These are phyloP conservation scores for Exaiptasia diaphana DNA, from an alignment of 64 coral and sea anemone genomes.

Conservation along the genomic window DNA sequence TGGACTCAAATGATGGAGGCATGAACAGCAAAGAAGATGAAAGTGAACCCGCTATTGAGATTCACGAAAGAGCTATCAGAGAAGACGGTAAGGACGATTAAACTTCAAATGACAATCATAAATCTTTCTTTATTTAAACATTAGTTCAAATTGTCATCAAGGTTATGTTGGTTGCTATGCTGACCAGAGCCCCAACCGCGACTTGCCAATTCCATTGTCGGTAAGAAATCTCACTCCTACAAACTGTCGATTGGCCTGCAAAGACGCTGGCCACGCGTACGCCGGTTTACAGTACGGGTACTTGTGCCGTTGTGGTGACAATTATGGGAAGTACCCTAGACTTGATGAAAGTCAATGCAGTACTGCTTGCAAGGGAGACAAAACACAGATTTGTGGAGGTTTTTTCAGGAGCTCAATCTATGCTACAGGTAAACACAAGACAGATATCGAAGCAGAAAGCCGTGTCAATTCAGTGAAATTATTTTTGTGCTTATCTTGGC, in stretches of 20 bases:
- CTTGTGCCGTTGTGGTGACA: conserved; percentile 87
- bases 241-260: conserved; percentile 76
- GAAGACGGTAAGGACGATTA: conserved; percentile 92
- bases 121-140: not conserved
- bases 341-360: conserved; percentile 69
- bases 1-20: conserved; percentile 87
- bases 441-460: no score
- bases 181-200: conserved; percentile 70
- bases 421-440: conserved; percentile 72
- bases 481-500: not conserved
- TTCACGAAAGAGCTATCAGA: conserved; percentile 75
- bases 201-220: conserved; percentile 58
- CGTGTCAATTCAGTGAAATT: not conserved
- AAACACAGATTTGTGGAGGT: conserved; percentile 78
- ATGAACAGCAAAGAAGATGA: conserved; percentile 51
- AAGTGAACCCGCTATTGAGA: conserved; percentile 64
- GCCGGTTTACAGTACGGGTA: conserved; percentile 97
- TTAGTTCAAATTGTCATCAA: not conserved
- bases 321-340: conserved; percentile 79
- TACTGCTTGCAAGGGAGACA: conserved; percentile 71
- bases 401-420: conserved; percentile 87
- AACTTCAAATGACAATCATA: not conserved
- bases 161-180: conserved; percentile 81
- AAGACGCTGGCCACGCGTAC: conserved; percentile 62
- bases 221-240: conserved; percentile 75